Percentiles rank a stretch among this genome's conserved stretches.
These are phyloP conservation scores for Nephrotoma guestfalica DNA, from an alignment of 2,888 invertebrate species.

Conservation along the genomic window DNA sequence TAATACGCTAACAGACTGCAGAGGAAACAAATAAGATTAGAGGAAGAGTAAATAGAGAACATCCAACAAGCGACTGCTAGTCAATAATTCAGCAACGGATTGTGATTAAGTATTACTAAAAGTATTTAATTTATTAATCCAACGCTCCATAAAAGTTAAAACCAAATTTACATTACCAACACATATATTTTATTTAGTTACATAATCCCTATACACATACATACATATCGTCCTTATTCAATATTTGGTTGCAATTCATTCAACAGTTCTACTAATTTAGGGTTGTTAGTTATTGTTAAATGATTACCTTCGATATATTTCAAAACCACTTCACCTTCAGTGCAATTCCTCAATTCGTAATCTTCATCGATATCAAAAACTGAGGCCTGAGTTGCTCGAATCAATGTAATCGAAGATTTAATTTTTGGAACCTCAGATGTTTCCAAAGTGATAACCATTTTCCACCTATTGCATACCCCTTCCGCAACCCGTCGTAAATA, in stretches of 20 bases:
- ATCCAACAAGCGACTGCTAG: no score
- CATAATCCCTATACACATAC: slow-evolving; percentile 39
- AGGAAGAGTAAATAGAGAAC: no score
- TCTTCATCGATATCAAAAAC: slow-evolving; percentile 42
- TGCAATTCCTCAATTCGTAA: slow-evolving; percentile 26
- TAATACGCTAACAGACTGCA: no score
- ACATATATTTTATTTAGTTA: no score
- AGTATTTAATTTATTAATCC: no score
- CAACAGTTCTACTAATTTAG: slow-evolving; percentile 12
- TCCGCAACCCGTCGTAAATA: slow-evolving; percentile 30
- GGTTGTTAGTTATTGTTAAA: slow-evolving; percentile 49
- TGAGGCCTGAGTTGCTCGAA: slow-evolving; percentile 46
- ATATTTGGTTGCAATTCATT: not conserved
- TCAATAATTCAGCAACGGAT: no score
- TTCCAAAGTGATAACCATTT: not conserved
- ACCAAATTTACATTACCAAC: no score
- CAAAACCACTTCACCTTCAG: slow-evolving; percentile 30
- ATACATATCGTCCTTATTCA: slow-evolving; percentile 33
- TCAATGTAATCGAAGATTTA: slow-evolving; percentile 41
- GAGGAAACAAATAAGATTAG: no score
- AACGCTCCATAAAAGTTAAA: no score
- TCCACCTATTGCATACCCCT: slow-evolving; percentile 31
- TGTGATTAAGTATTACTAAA: no score
- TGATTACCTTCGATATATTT: slow-evolving; percentile 58
- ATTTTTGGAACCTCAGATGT: slow-evolving; percentile 33